Base-by-base conservation (phyloP, 2,797 vertebrate genomes). In the Mormyrus hasselquistii region DNA sequence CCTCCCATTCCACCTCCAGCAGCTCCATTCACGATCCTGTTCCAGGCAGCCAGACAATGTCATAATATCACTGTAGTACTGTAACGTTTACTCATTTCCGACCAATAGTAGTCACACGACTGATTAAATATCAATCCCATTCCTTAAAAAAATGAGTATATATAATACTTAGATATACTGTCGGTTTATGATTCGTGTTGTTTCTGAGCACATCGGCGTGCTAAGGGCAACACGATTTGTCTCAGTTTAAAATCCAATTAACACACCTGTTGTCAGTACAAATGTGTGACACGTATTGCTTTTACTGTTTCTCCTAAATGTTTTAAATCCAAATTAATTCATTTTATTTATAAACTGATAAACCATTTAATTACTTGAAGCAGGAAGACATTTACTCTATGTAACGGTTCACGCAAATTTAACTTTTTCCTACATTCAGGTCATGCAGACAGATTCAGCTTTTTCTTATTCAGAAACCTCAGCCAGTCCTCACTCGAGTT, bases 1-100 rank as follows among this genome's bases (percentile, higher is more conserved):
- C 91, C 95, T 93, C 93, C 94, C 94, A 93, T 94, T 92, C 90
- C 52, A 57, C 85, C n/a, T 25, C 82, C 82, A 52, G 3, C 82
- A 25, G 10, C 44, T 38, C 34, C 10, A 52, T 55, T 22, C 41
- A 8, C 2, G 19, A 25, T 65, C 19, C 10, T 29, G 7, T 41
- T 41, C 22, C n/a, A 52, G 8, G 19, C 7, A 84, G 7, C 41
- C 82, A 41, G 6, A 22, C 6, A 47, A 83, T n/a, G 8, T 10
- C 2, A 41, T 34, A 47, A 6, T 44, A 41, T 14, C 41, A 19
- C 79, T 10, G 44, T n/a, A n/a, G 6, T 84, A 19, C 41, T 50
- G 41, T 50, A 47, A 12, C n/a, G 3, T 49, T 47, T 19, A 82
- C 76, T 7, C 41, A 50, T 19, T 83, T 50, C 47, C n/a, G 44